Conservation (phyloP, 2,888 invertebrate species). For the Seladonia tumulorum region DNA sequence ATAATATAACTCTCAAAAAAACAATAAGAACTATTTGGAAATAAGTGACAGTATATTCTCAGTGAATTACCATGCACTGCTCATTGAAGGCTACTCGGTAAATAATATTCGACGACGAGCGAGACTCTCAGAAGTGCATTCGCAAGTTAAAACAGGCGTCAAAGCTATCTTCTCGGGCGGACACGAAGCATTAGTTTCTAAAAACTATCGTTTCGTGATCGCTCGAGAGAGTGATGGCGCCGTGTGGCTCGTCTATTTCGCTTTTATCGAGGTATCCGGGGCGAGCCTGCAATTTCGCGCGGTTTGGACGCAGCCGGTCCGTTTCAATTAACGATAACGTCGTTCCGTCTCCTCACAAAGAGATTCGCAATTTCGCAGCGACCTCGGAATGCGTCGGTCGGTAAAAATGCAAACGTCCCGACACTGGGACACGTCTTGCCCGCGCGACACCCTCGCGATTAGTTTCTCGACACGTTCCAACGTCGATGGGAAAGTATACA, state of each 20-base stretch:
- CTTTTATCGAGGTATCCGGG: conserved; percentile 56
- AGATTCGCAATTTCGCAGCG: conserved; percentile 71
- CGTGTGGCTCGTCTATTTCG: conserved; percentile 60
- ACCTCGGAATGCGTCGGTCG: conserved; percentile 52
- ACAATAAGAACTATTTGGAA: background rate
- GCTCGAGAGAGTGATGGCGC: conserved; percentile 29
- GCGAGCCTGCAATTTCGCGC: conserved; percentile 65
- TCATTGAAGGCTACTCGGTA: background rate
- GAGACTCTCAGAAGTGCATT: background rate
- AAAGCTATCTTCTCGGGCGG: background rate
- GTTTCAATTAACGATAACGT: conserved; percentile 76
- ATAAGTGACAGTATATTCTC: background rate
- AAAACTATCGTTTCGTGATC: conserved; percentile 28
- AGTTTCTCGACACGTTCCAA: background rate
- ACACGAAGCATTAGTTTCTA: conserved; percentile 6
- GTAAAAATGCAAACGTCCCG: conserved; percentile 56
- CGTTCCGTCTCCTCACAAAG: conserved; percentile 72
- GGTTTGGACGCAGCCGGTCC: conserved; percentile 77
- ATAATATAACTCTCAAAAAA: background rate
- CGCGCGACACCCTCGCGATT: conserved; percentile 1
- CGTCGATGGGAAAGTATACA: background rate
- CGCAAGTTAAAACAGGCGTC: background rate
- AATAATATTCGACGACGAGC: background rate
- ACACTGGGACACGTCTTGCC: background rate
- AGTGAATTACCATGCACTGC: background rate